These are phyloP conservation scores for Pungitius pungitius DNA, from an alignment of 2,113 vertebrate species.

Conservation along the genomic window DNA sequence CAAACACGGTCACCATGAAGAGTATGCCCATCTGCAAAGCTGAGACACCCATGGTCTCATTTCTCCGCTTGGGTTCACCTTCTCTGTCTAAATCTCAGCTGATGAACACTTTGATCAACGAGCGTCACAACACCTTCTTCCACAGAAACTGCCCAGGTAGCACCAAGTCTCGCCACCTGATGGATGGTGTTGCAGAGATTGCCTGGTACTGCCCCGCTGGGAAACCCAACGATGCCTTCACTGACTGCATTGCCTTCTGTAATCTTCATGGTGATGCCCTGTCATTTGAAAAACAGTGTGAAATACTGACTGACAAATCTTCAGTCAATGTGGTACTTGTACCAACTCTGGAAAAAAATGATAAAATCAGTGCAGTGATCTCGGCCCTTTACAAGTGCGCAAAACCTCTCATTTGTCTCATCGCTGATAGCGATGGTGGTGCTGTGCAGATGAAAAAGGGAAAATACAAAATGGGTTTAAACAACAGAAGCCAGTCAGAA, in stretches of 20 bases:
- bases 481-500: conserved; percentile 71
- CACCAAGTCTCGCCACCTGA: conserved; percentile 69
- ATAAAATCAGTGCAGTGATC: conserved; percentile 45
- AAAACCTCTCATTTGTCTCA: conserved; percentile 72
- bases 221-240: conserved; percentile 71
- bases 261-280: conserved; percentile 80
- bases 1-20: conserved; percentile 33
- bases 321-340: conserved; percentile 73
- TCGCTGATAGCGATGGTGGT: conserved; percentile 45
- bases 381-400: conserved; percentile 35
- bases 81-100: conserved; percentile 83
- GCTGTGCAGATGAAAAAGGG: background rate
- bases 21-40: conserved; percentile 69
- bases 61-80: conserved; percentile 77
- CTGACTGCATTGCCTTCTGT: conserved; percentile 75
- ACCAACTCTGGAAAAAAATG: conserved; percentile 34
- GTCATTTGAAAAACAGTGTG: conserved; percentile 55
- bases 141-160: conserved; percentile 76
- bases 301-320: conserved; percentile 69
- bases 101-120: conserved; percentile 78
- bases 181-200: conserved; percentile 82
- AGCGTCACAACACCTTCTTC: conserved; percentile 71
- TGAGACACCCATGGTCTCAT: conserved; percentile 74
- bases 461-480: conserved; percentile 67
- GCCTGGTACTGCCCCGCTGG: conserved; percentile 82